These are phyloP conservation scores for Lagorchestes hirsutus DNA, from an alignment of 2,797 vertebrate genomes.

Conservation along the genomic window DNA sequence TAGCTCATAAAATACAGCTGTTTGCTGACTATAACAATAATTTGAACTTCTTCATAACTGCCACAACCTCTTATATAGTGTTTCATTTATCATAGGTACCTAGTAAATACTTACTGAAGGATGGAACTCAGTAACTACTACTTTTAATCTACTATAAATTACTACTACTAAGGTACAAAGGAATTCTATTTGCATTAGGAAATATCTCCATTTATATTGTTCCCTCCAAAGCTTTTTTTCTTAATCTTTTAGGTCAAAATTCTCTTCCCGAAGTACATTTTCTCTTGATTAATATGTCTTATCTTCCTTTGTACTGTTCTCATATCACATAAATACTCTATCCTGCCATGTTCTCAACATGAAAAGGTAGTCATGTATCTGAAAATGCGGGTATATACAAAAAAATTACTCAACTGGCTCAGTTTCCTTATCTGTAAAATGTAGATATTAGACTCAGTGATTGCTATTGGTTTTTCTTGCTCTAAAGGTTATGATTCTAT, in stretches of 20 bases:
- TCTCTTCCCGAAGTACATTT: not conserved
- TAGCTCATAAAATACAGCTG: not conserved
- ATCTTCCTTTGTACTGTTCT: not conserved
- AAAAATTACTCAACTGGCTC: not conserved
- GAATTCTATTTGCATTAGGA: not conserved
- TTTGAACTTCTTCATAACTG: not conserved
- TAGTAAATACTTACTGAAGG: not conserved
- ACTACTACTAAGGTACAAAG: not conserved
- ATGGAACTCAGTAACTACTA: not conserved
- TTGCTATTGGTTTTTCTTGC: not conserved
- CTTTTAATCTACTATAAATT: not conserved
- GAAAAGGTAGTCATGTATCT: not conserved
- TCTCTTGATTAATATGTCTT: not conserved
- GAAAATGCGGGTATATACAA: not conserved
- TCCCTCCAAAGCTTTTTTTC: slow-evolving; percentile 23
- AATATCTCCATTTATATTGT: not conserved
- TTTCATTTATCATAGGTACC: not conserved
- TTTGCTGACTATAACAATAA: not conserved
- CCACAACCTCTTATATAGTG: not conserved
- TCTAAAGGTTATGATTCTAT: not conserved
- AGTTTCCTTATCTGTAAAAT: not conserved
- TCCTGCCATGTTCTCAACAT: not conserved
- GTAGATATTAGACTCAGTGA: not conserved
- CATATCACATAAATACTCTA: not conserved
- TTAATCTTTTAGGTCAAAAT: not conserved